Conservation (phyloP, 2,888 invertebrate species). For the Mermis nigrescens region DNA sequence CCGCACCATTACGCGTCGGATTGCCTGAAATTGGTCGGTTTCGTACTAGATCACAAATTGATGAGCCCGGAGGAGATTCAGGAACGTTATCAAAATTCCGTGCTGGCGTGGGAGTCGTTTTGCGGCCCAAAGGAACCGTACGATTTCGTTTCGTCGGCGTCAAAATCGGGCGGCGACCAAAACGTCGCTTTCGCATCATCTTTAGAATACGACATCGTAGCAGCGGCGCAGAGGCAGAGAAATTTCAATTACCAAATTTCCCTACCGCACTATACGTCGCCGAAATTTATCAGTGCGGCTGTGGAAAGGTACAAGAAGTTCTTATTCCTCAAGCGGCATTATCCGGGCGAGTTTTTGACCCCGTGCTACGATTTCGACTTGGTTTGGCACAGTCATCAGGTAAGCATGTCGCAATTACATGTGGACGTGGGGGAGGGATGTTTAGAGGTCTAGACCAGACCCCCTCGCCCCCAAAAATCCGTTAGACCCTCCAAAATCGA, state of each 20-base stretch:
- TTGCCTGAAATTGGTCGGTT: constrained; percentile 2
- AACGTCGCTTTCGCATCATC: constrained; percentile 25
- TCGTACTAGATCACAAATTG: constrained; percentile 35
- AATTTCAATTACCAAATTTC: constrained; percentile 39
- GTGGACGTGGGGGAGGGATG: no score
- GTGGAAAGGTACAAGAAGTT: constrained; percentile 35
- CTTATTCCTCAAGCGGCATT: constrained; percentile 35
- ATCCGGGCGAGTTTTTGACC: constrained; percentile 36
- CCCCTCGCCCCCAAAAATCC: no score
- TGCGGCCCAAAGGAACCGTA: constrained; percentile 24
- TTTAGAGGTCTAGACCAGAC: no score
- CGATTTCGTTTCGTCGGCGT: constrained; percentile 28
- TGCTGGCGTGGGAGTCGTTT: constrained; percentile 9
- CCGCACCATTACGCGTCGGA: constrained; percentile 27
- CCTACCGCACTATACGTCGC: constrained; percentile 36
- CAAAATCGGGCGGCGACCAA: constrained; percentile 25
- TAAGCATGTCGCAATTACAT: no score
- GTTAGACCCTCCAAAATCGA: no score
- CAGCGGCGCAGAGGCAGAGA: constrained; percentile 35
- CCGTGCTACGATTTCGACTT: constrained; percentile 40
- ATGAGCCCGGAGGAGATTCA: constrained; percentile 27
- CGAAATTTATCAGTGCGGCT: constrained; percentile 34
- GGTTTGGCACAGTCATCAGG: constrained; percentile 39
- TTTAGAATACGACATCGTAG: constrained; percentile 33
- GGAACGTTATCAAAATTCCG: constrained; percentile 12